Base-by-base conservation (phyloP, 2,888 invertebrate species). In the Micoletzkya japonica region DNA sequence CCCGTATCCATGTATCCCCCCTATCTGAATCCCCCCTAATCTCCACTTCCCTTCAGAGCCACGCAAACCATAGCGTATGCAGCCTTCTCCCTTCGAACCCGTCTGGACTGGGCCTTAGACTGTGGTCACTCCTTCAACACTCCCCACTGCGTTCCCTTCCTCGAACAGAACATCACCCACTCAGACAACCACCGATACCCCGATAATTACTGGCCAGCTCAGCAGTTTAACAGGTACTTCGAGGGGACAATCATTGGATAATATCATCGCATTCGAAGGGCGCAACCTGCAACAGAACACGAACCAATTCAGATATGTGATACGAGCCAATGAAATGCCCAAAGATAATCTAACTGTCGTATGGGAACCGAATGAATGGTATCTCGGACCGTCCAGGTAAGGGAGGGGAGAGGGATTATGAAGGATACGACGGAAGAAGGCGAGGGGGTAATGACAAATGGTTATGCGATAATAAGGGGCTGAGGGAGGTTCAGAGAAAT, bases 181-280 rank as follows among this genome's bases (percentile, higher is more conserved):
- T 69, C 59, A 2, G 66, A 70, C 4, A 50, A 54, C 10, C 34
- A 70, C 44, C 72, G 75, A 36, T 76, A 70, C 67, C 80, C 78
- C 26, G 74, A 78, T 54, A 80, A 80, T 59, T 77, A 74, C 68
- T 80, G 80, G 80, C 78, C 80, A 26, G 77, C 80, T 7, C 78
- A 80, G 63, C 78, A 80, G 68, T 80, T 80, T 66, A 80, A 79
- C 60, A 61, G 72, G 79, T 79, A n/a, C n/a, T n/a, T n/a, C n/a
- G n/a, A n/a, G n/a, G n/a, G n/a, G n/a, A n/a, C n/a, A n/a, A n/a
- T n/a, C n/a, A n/a, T n/a, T n/a, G n/a, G n/a, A n/a, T n/a, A n/a
- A n/a, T n/a, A n/a, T n/a, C n/a, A n/a, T n/a, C n/a, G n/a, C n/a
- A n/a, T n/a, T n/a, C n/a, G n/a, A n/a, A n/a, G n/a, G n/a, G n/a